These are phyloP conservation scores for Oreotrochilus melanogaster DNA, from an alignment of 2,113 vertebrate species.

Conservation along the genomic window DNA sequence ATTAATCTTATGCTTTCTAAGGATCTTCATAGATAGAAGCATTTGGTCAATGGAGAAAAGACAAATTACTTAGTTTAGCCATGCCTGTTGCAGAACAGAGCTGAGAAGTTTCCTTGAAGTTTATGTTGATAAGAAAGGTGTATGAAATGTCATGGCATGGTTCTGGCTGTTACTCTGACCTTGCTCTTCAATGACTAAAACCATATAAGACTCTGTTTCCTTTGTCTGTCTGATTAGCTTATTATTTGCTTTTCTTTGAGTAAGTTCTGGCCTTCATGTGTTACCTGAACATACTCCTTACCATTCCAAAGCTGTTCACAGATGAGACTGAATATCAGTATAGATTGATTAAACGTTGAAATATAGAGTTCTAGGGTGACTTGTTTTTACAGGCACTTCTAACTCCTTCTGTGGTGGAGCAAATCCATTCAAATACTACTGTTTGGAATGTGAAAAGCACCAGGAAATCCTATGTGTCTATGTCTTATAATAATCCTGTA, in stretches of 20 bases:
- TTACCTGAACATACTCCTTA: constrained; percentile 34
- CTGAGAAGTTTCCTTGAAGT: not conserved
- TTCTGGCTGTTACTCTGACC: not conserved
- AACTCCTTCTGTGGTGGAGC: not conserved
- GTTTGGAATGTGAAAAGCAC: not conserved
- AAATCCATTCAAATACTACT: not conserved
- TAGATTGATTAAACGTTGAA: not conserved
- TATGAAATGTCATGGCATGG: not conserved
- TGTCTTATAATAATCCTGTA: not conserved
- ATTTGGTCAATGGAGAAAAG: not conserved
- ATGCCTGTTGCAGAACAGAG: not conserved
- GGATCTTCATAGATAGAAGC: not conserved
- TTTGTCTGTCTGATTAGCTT: not conserved
- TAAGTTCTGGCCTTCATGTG: not conserved
- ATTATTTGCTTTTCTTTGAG: not conserved
- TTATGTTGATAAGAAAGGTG: not conserved
- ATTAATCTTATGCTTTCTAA: not conserved
- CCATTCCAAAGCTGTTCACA: constrained; percentile 38
- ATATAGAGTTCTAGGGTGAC: not conserved
- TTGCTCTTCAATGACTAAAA: not conserved
- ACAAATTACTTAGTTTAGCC: not conserved
- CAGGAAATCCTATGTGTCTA: not conserved
- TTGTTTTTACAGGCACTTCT: not conserved
- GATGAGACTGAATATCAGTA: not conserved
- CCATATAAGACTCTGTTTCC: not conserved